phyloP scores from a whole-genome alignment of 2,888 invertebrate genomes.

The Polyommatus icarus region DNA sequence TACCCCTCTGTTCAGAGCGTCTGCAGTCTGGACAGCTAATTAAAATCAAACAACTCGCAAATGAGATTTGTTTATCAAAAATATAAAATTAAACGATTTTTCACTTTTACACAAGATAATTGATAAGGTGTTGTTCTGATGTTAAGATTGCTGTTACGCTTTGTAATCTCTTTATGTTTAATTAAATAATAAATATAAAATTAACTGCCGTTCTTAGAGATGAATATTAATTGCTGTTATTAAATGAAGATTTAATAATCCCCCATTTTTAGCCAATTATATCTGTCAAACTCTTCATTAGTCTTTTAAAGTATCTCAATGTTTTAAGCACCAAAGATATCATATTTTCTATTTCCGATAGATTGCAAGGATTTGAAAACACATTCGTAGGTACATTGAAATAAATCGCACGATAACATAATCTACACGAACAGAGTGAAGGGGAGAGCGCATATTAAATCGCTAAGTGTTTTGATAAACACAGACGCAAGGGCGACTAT shows the following conservation, averaged over 20 bases:
- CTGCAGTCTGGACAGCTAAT: constrained; percentile 58
- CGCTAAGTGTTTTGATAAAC: constrained; percentile 79
- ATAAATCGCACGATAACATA: constrained; percentile 30
- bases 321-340: background rate
- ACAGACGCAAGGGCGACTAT: constrained; percentile 61
- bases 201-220: too few species aligned
- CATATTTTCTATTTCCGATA: background rate
- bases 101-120: background rate
- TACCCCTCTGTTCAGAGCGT: constrained; percentile 9
- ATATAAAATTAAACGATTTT: background rate
- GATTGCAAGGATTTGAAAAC: background rate
- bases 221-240: too few species aligned
- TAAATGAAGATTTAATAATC: too few species aligned
- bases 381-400: background rate
- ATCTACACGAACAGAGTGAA: constrained; percentile 37
- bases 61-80: constrained; percentile 44
- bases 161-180: background rate
- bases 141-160: background rate
- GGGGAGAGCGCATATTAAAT: constrained; percentile 41
- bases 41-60: constrained; percentile 55
- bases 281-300: too few species aligned
- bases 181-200: too few species aligned
- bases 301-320: too few species aligned
- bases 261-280: too few species aligned
- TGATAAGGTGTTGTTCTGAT: background rate